These are phyloP conservation scores for Hemicentrotus pulcherrimus DNA, from an alignment of 35 echinoderm and acorn worm genomes.

Conservation along the genomic window DNA sequence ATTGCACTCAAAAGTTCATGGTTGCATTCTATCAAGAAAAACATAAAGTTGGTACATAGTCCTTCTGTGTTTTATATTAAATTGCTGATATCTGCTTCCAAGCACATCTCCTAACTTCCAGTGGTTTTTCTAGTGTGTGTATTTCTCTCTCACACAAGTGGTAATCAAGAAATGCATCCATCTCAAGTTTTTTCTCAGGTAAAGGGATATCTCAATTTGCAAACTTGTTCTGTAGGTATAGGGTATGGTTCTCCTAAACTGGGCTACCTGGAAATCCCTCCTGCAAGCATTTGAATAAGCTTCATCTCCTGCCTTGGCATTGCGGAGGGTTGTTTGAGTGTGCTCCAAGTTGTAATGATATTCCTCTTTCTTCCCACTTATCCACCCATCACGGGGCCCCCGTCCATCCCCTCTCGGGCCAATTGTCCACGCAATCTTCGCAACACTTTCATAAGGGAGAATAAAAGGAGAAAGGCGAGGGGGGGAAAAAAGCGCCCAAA, in stretches of 20 bases:
- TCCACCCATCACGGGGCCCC: not conserved
- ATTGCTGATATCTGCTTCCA: not conserved
- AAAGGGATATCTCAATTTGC: not conserved
- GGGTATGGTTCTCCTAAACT: not conserved
- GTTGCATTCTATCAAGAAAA: not conserved
- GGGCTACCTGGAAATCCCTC: not conserved
- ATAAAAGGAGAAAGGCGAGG: not conserved
- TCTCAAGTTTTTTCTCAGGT: not conserved
- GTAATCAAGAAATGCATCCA: not conserved
- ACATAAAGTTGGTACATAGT: not conserved
- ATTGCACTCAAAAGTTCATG: not conserved
- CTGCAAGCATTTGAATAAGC: not conserved
- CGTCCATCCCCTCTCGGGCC: not conserved
- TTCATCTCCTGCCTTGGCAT: not conserved
- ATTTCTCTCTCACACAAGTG: not conserved
- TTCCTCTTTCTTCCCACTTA: conserved; percentile 1
- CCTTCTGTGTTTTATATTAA: not conserved
- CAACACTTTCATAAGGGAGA: not conserved
- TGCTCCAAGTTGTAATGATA: conserved; percentile 11
- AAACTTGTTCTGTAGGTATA: not conserved
- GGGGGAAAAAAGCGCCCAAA: not conserved
- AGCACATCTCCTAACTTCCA: not conserved
- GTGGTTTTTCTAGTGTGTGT: conserved; percentile 3
- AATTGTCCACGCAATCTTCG: conserved; percentile 9
- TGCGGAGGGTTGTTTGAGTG: not conserved